phyloP scores from a whole-genome alignment of 2,888 invertebrate species.

The Synanthedon tipuliformis region DNA sequence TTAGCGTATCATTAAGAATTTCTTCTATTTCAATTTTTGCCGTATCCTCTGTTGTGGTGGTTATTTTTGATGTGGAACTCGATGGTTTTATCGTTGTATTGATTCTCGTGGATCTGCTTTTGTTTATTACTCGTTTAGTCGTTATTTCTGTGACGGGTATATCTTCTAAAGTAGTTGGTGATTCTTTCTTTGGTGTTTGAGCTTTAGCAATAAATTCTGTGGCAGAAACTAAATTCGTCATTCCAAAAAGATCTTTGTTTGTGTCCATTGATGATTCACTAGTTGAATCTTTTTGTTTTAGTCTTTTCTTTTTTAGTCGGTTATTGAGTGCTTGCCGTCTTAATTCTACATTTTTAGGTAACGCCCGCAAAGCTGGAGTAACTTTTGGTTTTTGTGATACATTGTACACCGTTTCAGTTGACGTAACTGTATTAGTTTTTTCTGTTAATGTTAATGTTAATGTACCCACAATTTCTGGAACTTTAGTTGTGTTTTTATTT shows the following conservation, averaged over 20 bases:
- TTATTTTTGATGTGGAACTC: constrained; percentile 12
- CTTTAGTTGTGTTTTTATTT: constrained; percentile 9
- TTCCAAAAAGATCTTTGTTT: constrained; percentile 39
- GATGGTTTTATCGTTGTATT: constrained; percentile 13
- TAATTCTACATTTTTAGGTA: constrained; percentile 28
- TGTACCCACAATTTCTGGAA: constrained; percentile 11
- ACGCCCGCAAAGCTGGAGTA: constrained; percentile 20
- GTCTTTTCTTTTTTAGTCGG: constrained; percentile 44
- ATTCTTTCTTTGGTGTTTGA: constrained; percentile 17
- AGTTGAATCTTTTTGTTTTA: constrained; percentile 40
- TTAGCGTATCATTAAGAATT: constrained; percentile 72
- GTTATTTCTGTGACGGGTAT: constrained; percentile 14
- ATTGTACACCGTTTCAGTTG: constrained; percentile 15
- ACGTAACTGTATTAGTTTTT: constrained; percentile 6
- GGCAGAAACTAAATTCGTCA: constrained; percentile 48
- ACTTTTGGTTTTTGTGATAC: constrained; percentile 23
- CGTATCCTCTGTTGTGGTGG: constrained; percentile 42
- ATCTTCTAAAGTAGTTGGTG: constrained; percentile 17
- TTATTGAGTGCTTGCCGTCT: constrained; percentile 44
- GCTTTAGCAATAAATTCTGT: constrained; percentile 51
- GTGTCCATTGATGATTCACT: constrained; percentile 44
- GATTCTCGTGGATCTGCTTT: constrained; percentile 6
- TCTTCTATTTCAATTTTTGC: constrained; percentile 76
- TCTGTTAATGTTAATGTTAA: neutral
- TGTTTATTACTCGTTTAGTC: constrained; percentile 1